Evolutionary conservation across 2,113 vertebrate species (phyloP).

Genomic region (Paraplagusia blochii): DNA sequence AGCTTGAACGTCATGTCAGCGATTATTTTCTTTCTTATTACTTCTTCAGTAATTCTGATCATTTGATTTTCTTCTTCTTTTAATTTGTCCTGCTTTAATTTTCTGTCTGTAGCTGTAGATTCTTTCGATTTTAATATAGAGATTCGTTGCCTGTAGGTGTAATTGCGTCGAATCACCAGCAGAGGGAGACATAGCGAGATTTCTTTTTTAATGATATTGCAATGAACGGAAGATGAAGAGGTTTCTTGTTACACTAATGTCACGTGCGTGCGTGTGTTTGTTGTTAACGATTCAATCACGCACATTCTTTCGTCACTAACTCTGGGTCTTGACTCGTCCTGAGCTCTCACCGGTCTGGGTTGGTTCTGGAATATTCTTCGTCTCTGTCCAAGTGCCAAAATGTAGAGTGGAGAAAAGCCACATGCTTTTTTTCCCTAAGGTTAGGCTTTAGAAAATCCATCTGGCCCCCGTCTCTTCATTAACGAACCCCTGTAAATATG

Average conservation of each 20-base stretch:
- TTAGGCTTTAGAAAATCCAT: no score
- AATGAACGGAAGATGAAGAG: slow-evolving; percentile 3
- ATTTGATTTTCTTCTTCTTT: slow-evolving; percentile 20
- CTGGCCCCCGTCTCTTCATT: no score
- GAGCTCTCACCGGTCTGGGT: slow-evolving; percentile 31
- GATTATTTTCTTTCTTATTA: slow-evolving; percentile 29
- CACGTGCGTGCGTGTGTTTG: slow-evolving; percentile 1
- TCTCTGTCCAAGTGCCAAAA: slow-evolving; percentile 56
- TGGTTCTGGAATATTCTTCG: slow-evolving; percentile 25
- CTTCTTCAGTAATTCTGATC: slow-evolving; percentile 17
- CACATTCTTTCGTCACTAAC: slow-evolving; percentile 33
- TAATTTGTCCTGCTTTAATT: slow-evolving; percentile 9
- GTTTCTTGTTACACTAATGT: slow-evolving; percentile 21
- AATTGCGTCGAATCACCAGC: slow-evolving; percentile 26
- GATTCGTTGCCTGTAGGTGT: slow-evolving; percentile 19
- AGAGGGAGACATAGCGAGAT: slow-evolving; percentile 36
- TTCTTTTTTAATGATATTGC: neutral
- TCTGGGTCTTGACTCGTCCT: slow-evolving; percentile 20
- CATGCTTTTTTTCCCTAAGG: no score
- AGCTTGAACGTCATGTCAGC: no score
- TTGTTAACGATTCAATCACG: slow-evolving; percentile 3
- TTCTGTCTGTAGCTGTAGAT: slow-evolving; percentile 11
- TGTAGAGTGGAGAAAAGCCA: no score
- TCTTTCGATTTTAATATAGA: neutral
- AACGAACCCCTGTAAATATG: slow-evolving; percentile 33